Conservation (phyloP, 1,140 invertebrate species). For the Varroa destructor region DNA sequence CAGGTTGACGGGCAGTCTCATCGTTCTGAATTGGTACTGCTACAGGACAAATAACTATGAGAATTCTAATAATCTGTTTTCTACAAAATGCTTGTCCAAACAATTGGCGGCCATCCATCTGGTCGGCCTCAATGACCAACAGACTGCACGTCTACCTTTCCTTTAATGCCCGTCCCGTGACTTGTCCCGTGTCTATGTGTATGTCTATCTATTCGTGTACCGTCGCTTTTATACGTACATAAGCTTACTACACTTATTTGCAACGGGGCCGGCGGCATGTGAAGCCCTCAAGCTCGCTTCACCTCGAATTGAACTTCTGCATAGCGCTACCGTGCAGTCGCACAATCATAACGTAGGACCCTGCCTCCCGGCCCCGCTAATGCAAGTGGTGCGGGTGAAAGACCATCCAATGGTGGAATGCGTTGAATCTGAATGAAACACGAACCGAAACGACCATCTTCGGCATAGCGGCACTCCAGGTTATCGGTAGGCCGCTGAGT, state of each 20-base stretch:
- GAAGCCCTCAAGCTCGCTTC: not conserved
- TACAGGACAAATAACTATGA: too few relatives aligned
- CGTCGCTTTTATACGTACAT: constrained; percentile 27
- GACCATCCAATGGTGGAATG: constrained; percentile 29
- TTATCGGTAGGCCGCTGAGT: too few relatives aligned
- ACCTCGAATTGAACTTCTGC: too few relatives aligned
- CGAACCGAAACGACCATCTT: too few relatives aligned
- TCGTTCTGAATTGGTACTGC: too few relatives aligned
- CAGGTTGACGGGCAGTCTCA: too few relatives aligned
- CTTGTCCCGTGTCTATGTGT: constrained; percentile 12
- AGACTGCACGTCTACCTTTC: constrained; percentile 14
- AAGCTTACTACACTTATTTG: constrained; percentile 28
- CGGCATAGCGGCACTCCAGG: too few relatives aligned
- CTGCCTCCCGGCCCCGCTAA: not conserved
- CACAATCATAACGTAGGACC: too few relatives aligned
- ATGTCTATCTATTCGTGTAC: constrained; percentile 20
- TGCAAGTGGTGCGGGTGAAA: constrained; percentile 28
- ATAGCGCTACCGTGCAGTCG: not conserved
- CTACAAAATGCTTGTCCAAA: too few relatives aligned
- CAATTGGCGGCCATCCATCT: too few relatives aligned
- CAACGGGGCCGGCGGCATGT: not conserved
- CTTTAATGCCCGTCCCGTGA: constrained; percentile 4
- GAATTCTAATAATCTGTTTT: too few relatives aligned
- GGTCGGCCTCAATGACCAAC: not conserved
- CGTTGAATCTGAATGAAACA: constrained; percentile 16